These are phyloP conservation scores for Crypturellus undulatus DNA, from an alignment of 2,113 vertebrate species.

Conservation along the genomic window DNA sequence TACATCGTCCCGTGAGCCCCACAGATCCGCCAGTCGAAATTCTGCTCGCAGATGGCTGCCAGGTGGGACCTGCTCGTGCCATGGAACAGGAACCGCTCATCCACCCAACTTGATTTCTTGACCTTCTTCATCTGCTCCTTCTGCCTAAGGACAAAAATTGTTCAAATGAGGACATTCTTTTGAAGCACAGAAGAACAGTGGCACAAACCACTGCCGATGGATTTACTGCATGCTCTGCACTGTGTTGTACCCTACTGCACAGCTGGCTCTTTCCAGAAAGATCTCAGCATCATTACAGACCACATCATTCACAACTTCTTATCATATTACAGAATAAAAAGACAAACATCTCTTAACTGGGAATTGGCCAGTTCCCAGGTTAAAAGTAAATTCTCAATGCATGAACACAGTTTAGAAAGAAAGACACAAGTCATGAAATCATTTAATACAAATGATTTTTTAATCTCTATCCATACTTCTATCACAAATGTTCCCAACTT, in stretches of 20 bases:
- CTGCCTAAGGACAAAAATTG: constrained; percentile 79
- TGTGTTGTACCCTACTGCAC: constrained; percentile 26
- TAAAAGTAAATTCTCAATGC: constrained; percentile 23
- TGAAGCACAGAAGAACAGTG: not conserved
- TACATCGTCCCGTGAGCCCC: constrained; percentile 86
- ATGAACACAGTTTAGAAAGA: constrained; percentile 31
- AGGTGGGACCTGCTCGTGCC: constrained; percentile 79
- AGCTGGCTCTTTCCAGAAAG: constrained; percentile 26
- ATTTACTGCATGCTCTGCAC: not conserved
- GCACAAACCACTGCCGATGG: not conserved
- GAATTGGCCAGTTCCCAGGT: constrained; percentile 27
- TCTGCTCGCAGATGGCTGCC: constrained; percentile 84
- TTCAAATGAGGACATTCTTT: constrained; percentile 13
- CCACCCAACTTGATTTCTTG: constrained; percentile 49
- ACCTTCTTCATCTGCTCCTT: constrained; percentile 88
- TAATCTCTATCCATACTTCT: not conserved
- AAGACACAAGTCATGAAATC: not conserved
- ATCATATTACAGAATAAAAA: constrained; percentile 20
- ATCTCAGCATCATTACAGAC: not conserved
- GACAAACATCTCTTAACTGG: not conserved
- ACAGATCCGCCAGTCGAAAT: constrained; percentile 94
- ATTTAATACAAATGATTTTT: not conserved
- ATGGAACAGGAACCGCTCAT: constrained; percentile 88
- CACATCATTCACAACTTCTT: not conserved
- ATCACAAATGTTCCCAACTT: not conserved